Evolutionary conservation across 2,113 vertebrate species (phyloP).

Genomic region (Antennarius striatus): DNA sequence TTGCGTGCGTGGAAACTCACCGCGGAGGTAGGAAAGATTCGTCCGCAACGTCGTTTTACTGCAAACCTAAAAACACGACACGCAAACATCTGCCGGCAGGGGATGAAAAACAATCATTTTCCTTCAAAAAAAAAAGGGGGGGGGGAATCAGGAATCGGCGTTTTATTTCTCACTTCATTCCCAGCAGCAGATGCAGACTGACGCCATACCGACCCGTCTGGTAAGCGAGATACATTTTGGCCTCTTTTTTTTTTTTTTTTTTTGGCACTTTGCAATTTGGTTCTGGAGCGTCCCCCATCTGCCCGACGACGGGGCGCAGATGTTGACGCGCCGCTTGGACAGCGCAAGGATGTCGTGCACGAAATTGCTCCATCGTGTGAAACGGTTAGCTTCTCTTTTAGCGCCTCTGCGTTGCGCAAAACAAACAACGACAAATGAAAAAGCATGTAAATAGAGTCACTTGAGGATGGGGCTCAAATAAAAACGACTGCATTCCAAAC

Average conservation of each 20-base stretch:
- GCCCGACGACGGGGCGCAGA: conserved; percentile 44
- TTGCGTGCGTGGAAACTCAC: too few relatives aligned
- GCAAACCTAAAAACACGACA: background rate
- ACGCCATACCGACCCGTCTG: conserved; percentile 42
- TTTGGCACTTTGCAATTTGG: conserved; percentile 25
- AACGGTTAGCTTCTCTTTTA: background rate
- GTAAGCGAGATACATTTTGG: conserved; percentile 48
- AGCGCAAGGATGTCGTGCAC: conserved; percentile 8
- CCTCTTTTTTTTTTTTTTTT: conserved; percentile 43
- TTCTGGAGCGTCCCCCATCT: conserved; percentile 45
- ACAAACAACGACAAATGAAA: too few relatives aligned
- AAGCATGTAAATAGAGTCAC: background rate
- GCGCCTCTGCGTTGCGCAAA: background rate
- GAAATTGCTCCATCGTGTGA: conserved; percentile 16
- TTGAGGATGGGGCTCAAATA: conserved; percentile 12
- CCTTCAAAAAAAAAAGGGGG: background rate
- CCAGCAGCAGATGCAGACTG: conserved; percentile 50
- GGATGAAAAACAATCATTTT: conserved; percentile 28
- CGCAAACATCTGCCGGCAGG: background rate
- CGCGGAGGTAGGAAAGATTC: too few relatives aligned
- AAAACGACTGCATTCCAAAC: conserved; percentile 34
- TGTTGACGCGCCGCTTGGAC: conserved; percentile 50
- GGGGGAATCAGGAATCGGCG: conserved; percentile 14
- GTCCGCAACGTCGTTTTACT: too few relatives aligned
- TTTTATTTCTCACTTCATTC: conserved; percentile 50